These are phyloP conservation scores for Bufotes viridis DNA, from an alignment of 2,797 vertebrate genomes.

Conservation along the genomic window DNA sequence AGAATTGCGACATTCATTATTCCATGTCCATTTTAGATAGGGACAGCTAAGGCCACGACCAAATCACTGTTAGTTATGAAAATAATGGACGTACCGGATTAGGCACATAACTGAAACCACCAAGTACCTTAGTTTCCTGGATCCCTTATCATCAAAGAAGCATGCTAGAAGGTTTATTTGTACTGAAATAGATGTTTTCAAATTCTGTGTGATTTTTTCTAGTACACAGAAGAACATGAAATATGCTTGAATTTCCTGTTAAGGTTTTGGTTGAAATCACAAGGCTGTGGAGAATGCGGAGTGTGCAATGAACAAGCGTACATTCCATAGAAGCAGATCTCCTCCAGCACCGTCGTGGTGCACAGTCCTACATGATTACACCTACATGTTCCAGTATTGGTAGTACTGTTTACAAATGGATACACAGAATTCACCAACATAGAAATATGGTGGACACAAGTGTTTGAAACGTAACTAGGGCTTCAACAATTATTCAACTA, in stretches of 20 bases:
- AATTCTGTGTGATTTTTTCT: not conserved
- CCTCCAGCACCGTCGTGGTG: not conserved
- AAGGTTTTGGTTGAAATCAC: not conserved
- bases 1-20: not conserved
- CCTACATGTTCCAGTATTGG: not conserved
- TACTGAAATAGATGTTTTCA: not conserved
- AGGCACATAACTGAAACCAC: too few species aligned
- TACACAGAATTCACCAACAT: not conserved
- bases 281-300: not conserved
- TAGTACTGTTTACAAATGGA: not conserved
- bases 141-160: too few species aligned
- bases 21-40: not conserved
- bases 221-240: too few species aligned
- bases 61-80: too few species aligned
- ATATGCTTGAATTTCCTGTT: not conserved
- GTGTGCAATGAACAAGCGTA: not conserved
- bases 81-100: too few species aligned
- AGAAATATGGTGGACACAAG: not conserved
- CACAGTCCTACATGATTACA: conserved; percentile 10
- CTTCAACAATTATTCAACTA: too few species aligned
- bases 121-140: too few species aligned
- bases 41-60: not conserved
- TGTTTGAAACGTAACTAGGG: too few species aligned
- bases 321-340: not conserved
- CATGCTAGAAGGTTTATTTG: too few species aligned